Evolutionary conservation across 2,113 vertebrate species (phyloP).

Genomic region (Pomatostomus ruficeps): DNA sequence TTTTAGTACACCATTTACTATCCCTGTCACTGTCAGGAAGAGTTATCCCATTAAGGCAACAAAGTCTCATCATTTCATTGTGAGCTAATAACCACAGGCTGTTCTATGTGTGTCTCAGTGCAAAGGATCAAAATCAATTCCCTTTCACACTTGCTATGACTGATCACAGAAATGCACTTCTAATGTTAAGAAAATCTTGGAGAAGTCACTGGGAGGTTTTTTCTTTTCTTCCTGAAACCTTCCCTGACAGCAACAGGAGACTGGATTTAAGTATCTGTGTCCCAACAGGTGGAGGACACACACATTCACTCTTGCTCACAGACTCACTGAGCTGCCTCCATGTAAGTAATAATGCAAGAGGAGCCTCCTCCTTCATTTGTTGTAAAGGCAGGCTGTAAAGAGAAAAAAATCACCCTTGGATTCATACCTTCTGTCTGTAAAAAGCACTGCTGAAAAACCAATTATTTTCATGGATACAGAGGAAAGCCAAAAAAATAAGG

Average conservation of each 20-base stretch:
- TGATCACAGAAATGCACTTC: neutral
- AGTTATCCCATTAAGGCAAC: neutral
- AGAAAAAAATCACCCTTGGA: neutral
- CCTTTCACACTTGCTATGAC: neutral
- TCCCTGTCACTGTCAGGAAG: neutral
- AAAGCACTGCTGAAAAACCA: slow-evolving; percentile 23
- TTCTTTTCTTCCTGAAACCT: neutral
- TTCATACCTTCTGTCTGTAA: neutral
- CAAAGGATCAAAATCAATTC: neutral
- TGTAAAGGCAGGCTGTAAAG: neutral
- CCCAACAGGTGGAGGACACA: neutral
- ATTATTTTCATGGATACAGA: neutral
- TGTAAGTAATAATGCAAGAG: neutral
- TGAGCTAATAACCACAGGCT: neutral
- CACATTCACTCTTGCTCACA: neutral
- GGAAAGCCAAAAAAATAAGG: neutral
- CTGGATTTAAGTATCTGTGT: neutral
- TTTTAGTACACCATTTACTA: neutral
- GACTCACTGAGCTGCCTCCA: neutral
- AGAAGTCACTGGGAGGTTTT: neutral
- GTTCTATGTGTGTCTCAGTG: neutral
- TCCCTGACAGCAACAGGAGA: neutral
- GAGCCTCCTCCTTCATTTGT: neutral
- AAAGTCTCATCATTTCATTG: neutral
- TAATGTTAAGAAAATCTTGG: neutral